Base-by-base conservation (phyloP, 2,113 vertebrate genomes). In the Telmatochromis brachygnathus region DNA sequence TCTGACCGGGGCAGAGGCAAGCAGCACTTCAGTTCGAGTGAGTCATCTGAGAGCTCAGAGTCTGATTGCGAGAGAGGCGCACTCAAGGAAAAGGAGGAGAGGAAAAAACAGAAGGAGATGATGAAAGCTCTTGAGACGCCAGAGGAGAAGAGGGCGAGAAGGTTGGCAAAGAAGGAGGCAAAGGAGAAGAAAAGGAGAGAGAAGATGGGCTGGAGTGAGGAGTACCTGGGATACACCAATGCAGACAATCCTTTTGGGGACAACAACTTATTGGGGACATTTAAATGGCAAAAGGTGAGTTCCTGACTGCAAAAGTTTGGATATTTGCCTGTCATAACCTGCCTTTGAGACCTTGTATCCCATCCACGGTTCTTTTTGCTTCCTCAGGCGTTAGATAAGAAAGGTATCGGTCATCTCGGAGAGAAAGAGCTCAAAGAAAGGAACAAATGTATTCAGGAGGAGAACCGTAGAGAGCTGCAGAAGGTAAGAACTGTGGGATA, bases 131-230 rank as follows among this genome's bases (percentile, higher is more conserved):
- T 99, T 26, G 99, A 99, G 94, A 99, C 98, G 0, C 99, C 99
- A 0, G 99, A 99, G 87, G 98, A 99, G 94, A 99, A 99, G 84
- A 95, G 99, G 9, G 97, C 98, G 0, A 96, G 98, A 13, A 96
- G 99, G 7, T 85, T 99, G 90, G 97, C 98, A 23, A 99, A 99
- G 94, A 99, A 99, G 65, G 99, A 99, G 62, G 96, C 98, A 42
- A 99, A 99, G 83, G 98, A 99, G 93, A 97, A 98, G 86, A 99
- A 98, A 91, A 98, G 99, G 91, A 96, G 98, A 4, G 98, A 99
- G 95, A 99, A 99, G 95, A 99, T 99, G 99, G 98, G 99, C 17
- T 99, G 99, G 99, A 98, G 99, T 3, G 98, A 99, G 89, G 99
- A 99, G 89, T 99, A 99, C 90, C 99, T 99, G 98, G 98, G 99